Conservation (phyloP, 2,797 vertebrate species). For the Hirundo rustica region DNA sequence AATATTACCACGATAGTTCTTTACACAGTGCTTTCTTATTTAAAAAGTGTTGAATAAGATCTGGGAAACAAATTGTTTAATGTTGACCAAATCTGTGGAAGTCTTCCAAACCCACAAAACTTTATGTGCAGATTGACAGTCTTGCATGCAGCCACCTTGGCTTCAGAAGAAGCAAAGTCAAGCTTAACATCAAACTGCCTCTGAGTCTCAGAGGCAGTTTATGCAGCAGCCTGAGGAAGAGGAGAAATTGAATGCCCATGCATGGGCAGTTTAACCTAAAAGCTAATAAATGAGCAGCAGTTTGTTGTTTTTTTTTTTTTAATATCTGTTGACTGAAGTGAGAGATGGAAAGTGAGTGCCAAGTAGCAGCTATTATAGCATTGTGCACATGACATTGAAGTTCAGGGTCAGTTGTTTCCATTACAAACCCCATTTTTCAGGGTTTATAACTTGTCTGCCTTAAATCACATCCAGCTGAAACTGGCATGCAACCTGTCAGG, state of each 20-base stretch:
- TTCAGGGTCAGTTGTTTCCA: conserved; percentile 61
- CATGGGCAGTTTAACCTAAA: conserved; percentile 5
- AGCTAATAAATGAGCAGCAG: not conserved
- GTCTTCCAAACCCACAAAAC: not conserved
- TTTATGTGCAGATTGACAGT: not conserved
- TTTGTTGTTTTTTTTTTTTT: not conserved
- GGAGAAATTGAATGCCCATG: not conserved
- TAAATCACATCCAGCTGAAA: conserved; percentile 27
- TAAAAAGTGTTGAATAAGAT: not conserved
- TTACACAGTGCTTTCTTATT: not conserved
- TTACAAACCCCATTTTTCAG: conserved; percentile 57
- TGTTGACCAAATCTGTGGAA: not conserved
- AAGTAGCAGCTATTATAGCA: conserved; percentile 31
- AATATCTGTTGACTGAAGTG: conserved; percentile 11
- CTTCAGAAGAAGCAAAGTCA: not conserved
- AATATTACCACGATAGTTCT: not conserved
- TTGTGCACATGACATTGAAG: conserved; percentile 14
- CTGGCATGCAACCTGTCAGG: not conserved
- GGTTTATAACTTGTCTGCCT: conserved; percentile 29
- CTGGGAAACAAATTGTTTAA: not conserved
- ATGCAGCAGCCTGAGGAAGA: not conserved
- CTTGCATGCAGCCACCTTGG: not conserved
- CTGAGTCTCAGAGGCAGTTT: not conserved
- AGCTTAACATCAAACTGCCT: not conserved
- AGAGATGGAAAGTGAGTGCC: conserved; percentile 18